Percentiles rank a stretch among this genome's conserved stretches.
Conservation (phyloP, 2,797 vertebrate genomes). For the Carcharodon carcharias region DNA sequence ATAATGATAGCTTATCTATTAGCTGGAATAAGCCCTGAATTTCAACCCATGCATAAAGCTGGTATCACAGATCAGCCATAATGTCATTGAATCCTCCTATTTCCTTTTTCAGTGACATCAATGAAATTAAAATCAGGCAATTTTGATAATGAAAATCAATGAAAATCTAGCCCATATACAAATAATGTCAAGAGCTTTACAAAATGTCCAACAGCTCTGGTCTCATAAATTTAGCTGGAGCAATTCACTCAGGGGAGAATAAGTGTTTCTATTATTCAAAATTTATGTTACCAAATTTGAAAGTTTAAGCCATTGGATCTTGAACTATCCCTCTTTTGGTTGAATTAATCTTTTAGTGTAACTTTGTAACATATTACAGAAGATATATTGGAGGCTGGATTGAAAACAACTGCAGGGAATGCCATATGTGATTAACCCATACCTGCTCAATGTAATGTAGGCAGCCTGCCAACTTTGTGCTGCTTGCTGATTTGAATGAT, state of each 20-base stretch:
- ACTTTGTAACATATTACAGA: neutral
- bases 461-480: neutral
- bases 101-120: neutral
- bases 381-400: neutral
- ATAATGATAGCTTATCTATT: neutral
- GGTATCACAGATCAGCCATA: neutral
- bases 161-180: neutral
- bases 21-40: neutral
- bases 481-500: neutral
- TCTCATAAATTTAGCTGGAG: neutral
- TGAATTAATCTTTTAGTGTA: neutral
- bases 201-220: neutral
- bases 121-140: neutral
- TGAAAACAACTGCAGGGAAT: neutral
- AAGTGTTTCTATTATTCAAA: neutral
- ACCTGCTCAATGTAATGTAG: neutral
- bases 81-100: neutral
- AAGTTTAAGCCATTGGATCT: neutral
- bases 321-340: neutral
- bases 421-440: neutral
- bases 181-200: neutral
- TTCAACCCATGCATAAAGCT: neutral
- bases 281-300: neutral
- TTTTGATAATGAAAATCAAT: neutral
- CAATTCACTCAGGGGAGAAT: neutral